Percentiles rank a stretch among this genome's conserved stretches.
Conservation (phyloP, 2,888 invertebrate species). For the Elegia similella region DNA sequence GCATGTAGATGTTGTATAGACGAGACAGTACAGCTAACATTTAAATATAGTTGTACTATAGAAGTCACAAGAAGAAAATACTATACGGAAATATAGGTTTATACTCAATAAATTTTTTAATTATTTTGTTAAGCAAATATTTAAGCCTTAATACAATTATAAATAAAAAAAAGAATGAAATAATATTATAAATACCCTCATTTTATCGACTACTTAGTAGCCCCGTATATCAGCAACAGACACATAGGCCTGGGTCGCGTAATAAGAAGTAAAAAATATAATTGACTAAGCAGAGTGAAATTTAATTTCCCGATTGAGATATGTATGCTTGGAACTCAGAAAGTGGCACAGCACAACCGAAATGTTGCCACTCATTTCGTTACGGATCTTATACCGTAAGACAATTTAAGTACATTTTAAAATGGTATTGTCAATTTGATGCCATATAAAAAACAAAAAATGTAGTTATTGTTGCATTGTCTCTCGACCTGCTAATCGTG, state of each 20-base stretch:
- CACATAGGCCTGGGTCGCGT: slow-evolving; percentile 61
- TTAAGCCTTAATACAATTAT: too few relatives aligned
- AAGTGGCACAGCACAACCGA: background rate
- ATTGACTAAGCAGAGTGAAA: slow-evolving; percentile 34
- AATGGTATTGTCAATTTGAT: too few relatives aligned
- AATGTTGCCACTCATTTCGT: slow-evolving; percentile 13
- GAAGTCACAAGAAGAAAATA: background rate
- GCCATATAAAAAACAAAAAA: too few relatives aligned
- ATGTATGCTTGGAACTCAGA: slow-evolving; percentile 32
- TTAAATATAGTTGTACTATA: background rate
- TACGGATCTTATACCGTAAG: background rate
- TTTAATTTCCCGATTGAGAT: slow-evolving; percentile 37
- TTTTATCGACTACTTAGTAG: slow-evolving; percentile 32
- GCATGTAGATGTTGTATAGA: slow-evolving; percentile 15
- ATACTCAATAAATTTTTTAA: background rate
- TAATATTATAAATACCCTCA: too few relatives aligned
- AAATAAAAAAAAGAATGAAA: too few relatives aligned
- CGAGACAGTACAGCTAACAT: slow-evolving; percentile 15
- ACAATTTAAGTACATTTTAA: too few relatives aligned
- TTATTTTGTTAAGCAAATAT: slow-evolving; percentile 3
- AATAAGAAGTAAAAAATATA: slow-evolving; percentile 25
- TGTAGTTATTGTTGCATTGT: too few relatives aligned
- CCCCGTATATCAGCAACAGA: slow-evolving; percentile 43
- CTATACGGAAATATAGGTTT: background rate
- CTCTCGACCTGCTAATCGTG: background rate